Conservation (phyloP, 2,888 invertebrate genomes). For the Sphaerophoria taeniata region DNA sequence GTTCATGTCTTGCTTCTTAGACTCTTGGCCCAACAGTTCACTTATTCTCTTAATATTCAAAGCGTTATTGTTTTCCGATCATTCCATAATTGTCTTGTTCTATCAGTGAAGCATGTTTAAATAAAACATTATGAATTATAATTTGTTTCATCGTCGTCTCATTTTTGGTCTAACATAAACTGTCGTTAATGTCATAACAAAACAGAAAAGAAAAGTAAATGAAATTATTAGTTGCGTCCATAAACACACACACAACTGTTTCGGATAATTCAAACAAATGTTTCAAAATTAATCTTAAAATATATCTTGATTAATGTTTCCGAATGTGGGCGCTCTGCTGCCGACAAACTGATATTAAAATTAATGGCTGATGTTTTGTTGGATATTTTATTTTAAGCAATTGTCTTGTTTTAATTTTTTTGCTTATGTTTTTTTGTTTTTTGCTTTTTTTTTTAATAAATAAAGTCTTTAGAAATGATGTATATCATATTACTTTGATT, state of each 20-base stretch:
- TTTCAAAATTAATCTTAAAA: conserved; percentile 33
- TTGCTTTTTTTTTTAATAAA: neutral
- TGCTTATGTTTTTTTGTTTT: neutral
- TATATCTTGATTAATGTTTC: conserved; percentile 58
- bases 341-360: conserved; percentile 6
- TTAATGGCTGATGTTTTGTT: neutral
- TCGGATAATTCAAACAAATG: conserved; percentile 52
- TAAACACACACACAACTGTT: conserved; percentile 29
- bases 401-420: neutral
- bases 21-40: no score
- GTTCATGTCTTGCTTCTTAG: no score
- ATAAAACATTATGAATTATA: neutral
- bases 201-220: neutral
- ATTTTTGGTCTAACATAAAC: conserved; percentile 4
- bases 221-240: neutral
- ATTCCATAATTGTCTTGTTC: no score
- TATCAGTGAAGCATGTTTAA: neutral
- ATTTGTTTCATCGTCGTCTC: neutral
- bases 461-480: neutral
- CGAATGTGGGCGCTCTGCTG: conserved; percentile 35
- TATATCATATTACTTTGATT: neutral
- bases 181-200: neutral
- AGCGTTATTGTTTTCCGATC: no score
- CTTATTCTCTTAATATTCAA: no score
- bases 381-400: conserved; percentile 2